Evolutionary conservation across 2,113 vertebrate genomes (phyloP), one percentile per base, ranked within the genome.

Genomic region (Bucco capensis): DNA sequence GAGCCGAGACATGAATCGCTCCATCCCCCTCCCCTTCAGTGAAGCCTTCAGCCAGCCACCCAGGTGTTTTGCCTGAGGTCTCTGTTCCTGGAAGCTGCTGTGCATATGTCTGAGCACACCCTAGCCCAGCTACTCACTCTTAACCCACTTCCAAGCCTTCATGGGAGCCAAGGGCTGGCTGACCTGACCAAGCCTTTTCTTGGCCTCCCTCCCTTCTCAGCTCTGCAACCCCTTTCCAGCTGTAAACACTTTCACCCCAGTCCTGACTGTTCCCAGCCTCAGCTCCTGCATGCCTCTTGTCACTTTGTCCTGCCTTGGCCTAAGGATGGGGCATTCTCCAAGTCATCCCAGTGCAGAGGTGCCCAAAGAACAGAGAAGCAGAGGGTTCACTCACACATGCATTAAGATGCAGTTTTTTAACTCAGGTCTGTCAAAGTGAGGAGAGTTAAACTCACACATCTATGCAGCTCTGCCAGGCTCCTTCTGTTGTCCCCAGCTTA

Each of bases 11-110:
- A 31, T 3, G 12, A 31, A 83, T 25, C 6, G 5, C 19, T 58
- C 27, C 21, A 46, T 23, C 35, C 30, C 21, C 8, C 13, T 54
- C 60, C 31, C 69, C 74, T 38, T 58, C 46, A 33, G 30, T 9
- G n/a, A 71, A 53, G 67, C 33, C 53, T 70, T 57, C 33, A 14
- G 31, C 40, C 50, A 79, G 30, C n/a, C 53, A 72, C 46, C 4
- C 0, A 0, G 53, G 3, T 69, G 16, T 40, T 66, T 4, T 53
- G 40, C 44, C 49, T 0, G 5, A 71, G 19, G 49, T 67, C n/a
- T 51, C 28, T 6, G 4, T 37, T 65, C 33, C 61, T 92, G 49
- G 25, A 81, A 56, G 54, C 73, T 75, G 49, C 31, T 86, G 44
- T 64, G 79, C 86, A 28, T 53, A 10, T 31, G 30, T 72, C 40